Evolutionary conservation across 1,140 invertebrate genomes (phyloP).

Genomic region (Druon quercuslanigerum): DNA sequence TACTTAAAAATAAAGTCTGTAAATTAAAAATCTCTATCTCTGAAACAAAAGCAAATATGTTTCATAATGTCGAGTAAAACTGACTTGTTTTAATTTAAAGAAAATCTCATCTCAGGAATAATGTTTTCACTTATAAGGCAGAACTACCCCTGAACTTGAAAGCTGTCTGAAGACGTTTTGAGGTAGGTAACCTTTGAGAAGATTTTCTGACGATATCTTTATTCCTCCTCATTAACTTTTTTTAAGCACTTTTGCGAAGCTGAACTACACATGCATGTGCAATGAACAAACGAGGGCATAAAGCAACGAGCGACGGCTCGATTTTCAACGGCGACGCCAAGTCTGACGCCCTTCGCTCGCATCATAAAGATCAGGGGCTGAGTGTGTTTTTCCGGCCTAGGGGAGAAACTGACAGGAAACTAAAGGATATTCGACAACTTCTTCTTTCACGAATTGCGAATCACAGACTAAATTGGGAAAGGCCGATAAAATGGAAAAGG

Average conservation of each 20-base stretch:
- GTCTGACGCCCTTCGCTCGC: conserved; percentile 10
- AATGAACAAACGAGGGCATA: conserved; percentile 28
- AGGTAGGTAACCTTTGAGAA: conserved; percentile 3
- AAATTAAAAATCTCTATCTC: no score
- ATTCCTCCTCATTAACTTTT: background rate
- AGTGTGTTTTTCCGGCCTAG: conserved; percentile 23
- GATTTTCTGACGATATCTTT: background rate
- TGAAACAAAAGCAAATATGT: no score
- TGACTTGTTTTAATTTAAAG: background rate
- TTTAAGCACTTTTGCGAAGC: background rate
- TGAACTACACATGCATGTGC: conserved; percentile 5
- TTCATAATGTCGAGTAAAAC: no score
- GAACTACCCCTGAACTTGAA: conserved; percentile 8
- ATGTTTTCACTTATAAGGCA: background rate
- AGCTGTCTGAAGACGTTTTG: background rate
- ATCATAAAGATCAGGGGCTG: conserved; percentile 16
- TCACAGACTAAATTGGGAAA: background rate
- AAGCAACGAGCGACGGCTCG: conserved; percentile 27
- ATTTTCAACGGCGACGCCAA: conserved; percentile 23
- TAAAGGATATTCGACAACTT: conserved; percentile 15
- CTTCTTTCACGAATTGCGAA: background rate
- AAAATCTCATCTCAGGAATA: background rate
- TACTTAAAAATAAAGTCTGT: no score
- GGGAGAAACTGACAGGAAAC: conserved; percentile 5
- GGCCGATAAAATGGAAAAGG: background rate